Evolutionary conservation across 2,888 invertebrate genomes (phyloP).

Genomic region (Meteorus colon): DNA sequence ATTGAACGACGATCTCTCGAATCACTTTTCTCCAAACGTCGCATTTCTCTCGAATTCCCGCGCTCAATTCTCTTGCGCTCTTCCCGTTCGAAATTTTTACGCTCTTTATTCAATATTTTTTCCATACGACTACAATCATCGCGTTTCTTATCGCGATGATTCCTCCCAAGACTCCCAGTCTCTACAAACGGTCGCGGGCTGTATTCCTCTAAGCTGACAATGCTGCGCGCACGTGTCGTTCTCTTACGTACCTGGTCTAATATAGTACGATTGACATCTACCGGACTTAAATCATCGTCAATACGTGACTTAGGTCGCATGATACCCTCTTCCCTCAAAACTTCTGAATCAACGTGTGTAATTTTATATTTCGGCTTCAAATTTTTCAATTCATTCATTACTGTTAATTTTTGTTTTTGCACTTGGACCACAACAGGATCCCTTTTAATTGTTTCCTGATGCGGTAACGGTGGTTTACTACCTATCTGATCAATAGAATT

Average conservation of each 20-base stretch:
- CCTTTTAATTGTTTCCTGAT: constrained; percentile 62
- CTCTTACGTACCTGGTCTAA: constrained; percentile 54
- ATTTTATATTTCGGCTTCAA: constrained; percentile 68
- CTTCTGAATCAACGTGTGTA: constrained; percentile 70
- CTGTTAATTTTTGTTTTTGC: constrained; percentile 67
- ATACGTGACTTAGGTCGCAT: constrained; percentile 71
- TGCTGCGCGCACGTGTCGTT: constrained; percentile 65
- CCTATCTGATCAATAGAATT: constrained; percentile 59
- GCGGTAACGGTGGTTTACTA: constrained; percentile 54
- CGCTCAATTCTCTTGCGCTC: constrained; percentile 64
- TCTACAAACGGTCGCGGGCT: constrained; percentile 60
- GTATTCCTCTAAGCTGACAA: constrained; percentile 67
- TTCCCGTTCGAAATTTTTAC: constrained; percentile 59
- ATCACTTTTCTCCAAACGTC: constrained; percentile 58
- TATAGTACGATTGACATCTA: constrained; percentile 57
- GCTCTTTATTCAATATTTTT: constrained; percentile 63
- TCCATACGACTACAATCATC: constrained; percentile 62
- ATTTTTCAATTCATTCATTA: constrained; percentile 68
- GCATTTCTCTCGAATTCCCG: constrained; percentile 61
- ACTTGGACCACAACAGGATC: constrained; percentile 68
- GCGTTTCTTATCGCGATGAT: constrained; percentile 60
- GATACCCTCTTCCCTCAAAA: constrained; percentile 70
- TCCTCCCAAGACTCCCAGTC: constrained; percentile 69
- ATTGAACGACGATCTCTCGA: constrained; percentile 60
- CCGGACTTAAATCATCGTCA: constrained; percentile 68